Conservation (phyloP, 1,140 invertebrate genomes). For the Drosophila obscura region DNA sequence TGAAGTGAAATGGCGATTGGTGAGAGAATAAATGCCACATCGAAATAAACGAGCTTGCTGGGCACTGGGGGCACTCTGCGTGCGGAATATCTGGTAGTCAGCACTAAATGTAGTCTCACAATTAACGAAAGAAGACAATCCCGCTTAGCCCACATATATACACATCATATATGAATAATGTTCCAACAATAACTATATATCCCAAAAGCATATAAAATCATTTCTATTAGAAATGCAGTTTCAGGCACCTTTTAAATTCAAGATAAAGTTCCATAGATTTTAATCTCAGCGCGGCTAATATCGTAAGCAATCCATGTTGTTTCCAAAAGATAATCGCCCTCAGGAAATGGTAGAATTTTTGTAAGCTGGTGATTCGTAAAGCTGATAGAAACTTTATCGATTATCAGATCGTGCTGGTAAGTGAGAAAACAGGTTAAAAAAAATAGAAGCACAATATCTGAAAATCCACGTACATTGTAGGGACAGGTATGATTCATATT, state of each 20-base stretch:
- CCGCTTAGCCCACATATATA: no score
- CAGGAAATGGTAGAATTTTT: conserved; percentile 1
- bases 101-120: no score
- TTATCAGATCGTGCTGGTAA: conserved; percentile 10
- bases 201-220: no score
- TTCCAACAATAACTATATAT: no score
- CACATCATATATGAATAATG: no score
- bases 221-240: no score
- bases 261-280: neutral
- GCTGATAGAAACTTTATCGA: neutral
- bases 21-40: conserved; percentile 33
- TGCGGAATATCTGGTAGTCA: conserved; percentile 46
- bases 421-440: no score
- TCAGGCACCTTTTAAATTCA: neutral
- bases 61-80: conserved; percentile 22
- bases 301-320: conserved; percentile 1
- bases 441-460: neutral
- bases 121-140: no score
- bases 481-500: conserved; percentile 15
- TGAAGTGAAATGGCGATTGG: conserved; percentile 13
- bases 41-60: conserved; percentile 16
- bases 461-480: conserved; percentile 1
- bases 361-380: neutral
- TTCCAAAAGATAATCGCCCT: conserved; percentile 2
- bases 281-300: neutral